Base-by-base conservation (phyloP, 2,888 invertebrate genomes). In the Drosophila picticornis region DNA sequence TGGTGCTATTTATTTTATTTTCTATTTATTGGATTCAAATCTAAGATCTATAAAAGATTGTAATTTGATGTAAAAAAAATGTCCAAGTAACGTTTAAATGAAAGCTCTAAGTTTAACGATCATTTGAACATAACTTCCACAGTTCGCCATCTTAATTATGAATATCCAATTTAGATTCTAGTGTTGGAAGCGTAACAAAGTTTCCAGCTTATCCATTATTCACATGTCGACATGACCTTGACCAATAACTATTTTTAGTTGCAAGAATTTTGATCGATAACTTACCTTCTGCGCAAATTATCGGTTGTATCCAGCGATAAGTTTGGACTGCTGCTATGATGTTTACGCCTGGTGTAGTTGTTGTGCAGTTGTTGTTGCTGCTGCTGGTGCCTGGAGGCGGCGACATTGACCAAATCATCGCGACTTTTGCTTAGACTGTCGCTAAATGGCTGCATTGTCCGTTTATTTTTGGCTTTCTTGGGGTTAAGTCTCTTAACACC, bases 341-440 rank as follows among this genome's bases (percentile, higher is more conserved):
- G 90, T 59, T 76, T 78, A 40, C 84, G 88, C 22, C 59, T 61
- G 58, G 81, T 61, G 58, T 90, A 77, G 70, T 90, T 65, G 56
- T 90, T 75, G 68, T 90, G 82, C 67, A 77, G 77, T 68, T 87
- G 85, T 74, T 79, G 75, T 34, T 78, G 76, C 57, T 85, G 83
- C 57, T 82, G 77, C 32, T 89, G 90, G 59, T 86, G 81, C 55
- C 87, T 77, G 81, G 81, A 51, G 81, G 91, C 90, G 71, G 85
- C 75, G 62, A 85, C 86, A 64, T 89, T 88, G 69, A 89, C 90
- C 82, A 93, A 85, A 90, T 93, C 93, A 81, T 93, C 93, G 51
- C 92, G 92, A 88, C 93, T 93, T 81, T 92, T 93, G 81, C 91
- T 92, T 68, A 92, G 80, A 66, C 88, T 91, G 72, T 93, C 92